Percentiles rank a stretch among this genome's conserved stretches.
Conservation (phyloP, 2,888 invertebrate genomes). For the Hirudinaria manillensis region DNA sequence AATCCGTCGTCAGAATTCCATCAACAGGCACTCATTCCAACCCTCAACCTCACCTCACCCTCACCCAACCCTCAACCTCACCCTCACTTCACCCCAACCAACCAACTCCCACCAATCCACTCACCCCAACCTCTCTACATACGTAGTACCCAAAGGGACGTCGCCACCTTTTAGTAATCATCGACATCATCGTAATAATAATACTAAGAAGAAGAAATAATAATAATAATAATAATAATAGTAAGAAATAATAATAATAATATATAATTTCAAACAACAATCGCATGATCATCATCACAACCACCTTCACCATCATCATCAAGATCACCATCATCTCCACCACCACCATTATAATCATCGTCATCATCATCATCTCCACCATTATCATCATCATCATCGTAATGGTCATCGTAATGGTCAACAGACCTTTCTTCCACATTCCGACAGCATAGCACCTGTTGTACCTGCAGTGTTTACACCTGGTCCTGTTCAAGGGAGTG, state of each 20-base stretch:
- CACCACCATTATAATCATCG: constrained; percentile 26
- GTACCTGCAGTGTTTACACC: constrained; percentile 29
- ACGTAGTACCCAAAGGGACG: neutral
- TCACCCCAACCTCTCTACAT: neutral
- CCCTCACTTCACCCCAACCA: neutral
- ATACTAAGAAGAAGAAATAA: too few species aligned
- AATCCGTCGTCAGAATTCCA: neutral
- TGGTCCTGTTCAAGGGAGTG: constrained; percentile 21
- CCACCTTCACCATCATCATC: constrained; percentile 25
- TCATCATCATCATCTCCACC: constrained; percentile 18
- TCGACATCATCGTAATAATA: too few species aligned
- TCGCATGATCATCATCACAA: constrained; percentile 10
- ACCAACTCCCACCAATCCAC: neutral
- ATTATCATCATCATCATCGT: constrained; percentile 12
- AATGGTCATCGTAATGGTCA: constrained; percentile 20
- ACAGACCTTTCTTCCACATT: constrained; percentile 31
- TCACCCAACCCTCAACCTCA: neutral
- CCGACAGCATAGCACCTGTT: constrained; percentile 28
- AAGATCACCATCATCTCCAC: constrained; percentile 28
- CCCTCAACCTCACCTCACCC: neutral
- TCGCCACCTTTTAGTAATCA: neutral
- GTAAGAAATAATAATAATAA: too few species aligned
- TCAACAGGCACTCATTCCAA: neutral
- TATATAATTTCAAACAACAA: neutral
- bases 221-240: too few species aligned